Evolutionary conservation across 2,888 invertebrate species (phyloP), one percentile per base, ranked within the genome.

Genomic region (Gisinianus flammeolus): DNA sequence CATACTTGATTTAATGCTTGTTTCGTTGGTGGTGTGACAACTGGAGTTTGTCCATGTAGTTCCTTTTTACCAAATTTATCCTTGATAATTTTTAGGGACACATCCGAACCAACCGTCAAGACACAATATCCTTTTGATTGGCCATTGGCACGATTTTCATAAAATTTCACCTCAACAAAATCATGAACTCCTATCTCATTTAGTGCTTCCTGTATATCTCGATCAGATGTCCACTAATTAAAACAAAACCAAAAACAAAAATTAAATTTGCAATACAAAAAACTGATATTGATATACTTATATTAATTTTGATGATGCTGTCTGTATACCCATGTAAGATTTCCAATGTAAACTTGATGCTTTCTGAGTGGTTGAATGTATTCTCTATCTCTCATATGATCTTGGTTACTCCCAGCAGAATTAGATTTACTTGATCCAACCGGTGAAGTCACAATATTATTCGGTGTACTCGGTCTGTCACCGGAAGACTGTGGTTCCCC

Each of bases 111-210:
- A 83, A 99, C 90, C 0, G 96, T 94, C 84, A 98, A 93, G 71
- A 98, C 94, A 87, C 98, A 98, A 89, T 98, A 99, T 35, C 99
- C 97, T 89, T 98, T 98, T 0, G 97, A 97, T 88, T 98, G 98
- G 31, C 98, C 98, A 89, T 98, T 98, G 52, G 97, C 94, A 85
- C 98, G 92, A 89, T 99, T 99, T 88, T 99, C 99, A 89, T 98
- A 98, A 89, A 99, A 99, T 89, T 98, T 98, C 54, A 99, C 97
- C 87, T 99, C 99, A 86, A 97, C 91, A 86, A 99, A 93, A 88
- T 99, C 98, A 77, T 90, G 91, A 6, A 98, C 94, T 69, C 98
- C 98, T 85, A 95, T 90, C 84, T 93, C 93, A 74, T 91, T 91
- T 80, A 98, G 91, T n/a, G 93, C 93, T 88, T 96, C 95, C 72